Percentiles rank a stretch among this genome's conserved stretches.
These are phyloP conservation scores for Anhinga rufa DNA, from an alignment of 2,113 vertebrate species.

Conservation along the genomic window DNA sequence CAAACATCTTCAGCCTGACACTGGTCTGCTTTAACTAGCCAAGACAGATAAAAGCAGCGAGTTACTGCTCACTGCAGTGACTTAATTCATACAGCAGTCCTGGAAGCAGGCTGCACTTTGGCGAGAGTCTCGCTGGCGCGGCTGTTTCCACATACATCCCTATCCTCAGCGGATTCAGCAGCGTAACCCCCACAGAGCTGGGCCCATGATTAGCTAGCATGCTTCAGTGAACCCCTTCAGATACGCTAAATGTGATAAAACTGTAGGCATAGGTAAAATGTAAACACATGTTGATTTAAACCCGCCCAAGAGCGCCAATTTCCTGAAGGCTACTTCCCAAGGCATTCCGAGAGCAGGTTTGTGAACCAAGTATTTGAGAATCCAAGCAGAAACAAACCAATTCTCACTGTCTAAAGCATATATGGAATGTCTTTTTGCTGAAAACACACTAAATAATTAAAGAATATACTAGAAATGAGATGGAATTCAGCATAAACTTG, in stretches of 20 bases:
- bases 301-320: not conserved
- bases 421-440: not conserved
- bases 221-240: not conserved
- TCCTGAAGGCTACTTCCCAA: not conserved
- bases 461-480: not conserved
- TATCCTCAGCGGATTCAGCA: not conserved
- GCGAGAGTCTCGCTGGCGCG: not conserved
- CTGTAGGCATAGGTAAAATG: not conserved
- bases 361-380: not conserved
- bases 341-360: not conserved
- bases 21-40: not conserved
- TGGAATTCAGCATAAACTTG: not conserved
- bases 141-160: not conserved
- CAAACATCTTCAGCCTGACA: not conserved
- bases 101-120: not conserved
- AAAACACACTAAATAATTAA: not conserved
- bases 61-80: not conserved
- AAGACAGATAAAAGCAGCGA: accelerated
- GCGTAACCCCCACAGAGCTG: accelerated
- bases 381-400: not conserved
- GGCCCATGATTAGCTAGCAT: not conserved
- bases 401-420: not conserved
- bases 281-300: not conserved
- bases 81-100: not conserved
- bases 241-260: not conserved